Evolutionary conservation across 2,113 vertebrate genomes (phyloP).

Genomic region (Tychaedon coryphoeus): DNA sequence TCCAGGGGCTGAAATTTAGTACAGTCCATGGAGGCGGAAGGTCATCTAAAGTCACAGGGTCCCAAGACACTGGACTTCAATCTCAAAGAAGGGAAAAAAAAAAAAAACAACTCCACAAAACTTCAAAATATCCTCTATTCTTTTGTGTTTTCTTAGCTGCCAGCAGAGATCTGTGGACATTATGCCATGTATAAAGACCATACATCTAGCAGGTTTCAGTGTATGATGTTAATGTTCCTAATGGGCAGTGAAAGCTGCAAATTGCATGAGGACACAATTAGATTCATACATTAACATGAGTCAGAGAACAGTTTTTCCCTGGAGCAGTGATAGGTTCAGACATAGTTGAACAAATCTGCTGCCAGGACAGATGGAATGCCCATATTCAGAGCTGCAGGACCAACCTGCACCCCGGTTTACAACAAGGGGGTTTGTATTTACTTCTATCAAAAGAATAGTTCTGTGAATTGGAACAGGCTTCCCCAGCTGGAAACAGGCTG

Average conservation of each 20-base stretch:
- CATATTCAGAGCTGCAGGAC: conserved; percentile 15
- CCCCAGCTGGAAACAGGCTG: accelerated
- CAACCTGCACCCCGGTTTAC: neutral
- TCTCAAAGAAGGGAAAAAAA: conserved; percentile 63
- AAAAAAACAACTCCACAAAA: conserved; percentile 45
- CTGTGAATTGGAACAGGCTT: neutral
- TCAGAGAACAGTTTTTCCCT: conserved; percentile 54
- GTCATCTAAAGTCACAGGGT: conserved; percentile 81
- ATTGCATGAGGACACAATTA: conserved; percentile 36
- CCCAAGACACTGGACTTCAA: conserved; percentile 80
- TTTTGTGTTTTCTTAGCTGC: conserved; percentile 64
- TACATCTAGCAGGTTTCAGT: conserved; percentile 17
- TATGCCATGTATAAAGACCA: conserved; percentile 46
- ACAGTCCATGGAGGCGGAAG: conserved; percentile 75
- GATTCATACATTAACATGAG: conserved; percentile 69
- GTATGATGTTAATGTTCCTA: conserved; percentile 69
- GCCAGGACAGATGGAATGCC: conserved; percentile 49
- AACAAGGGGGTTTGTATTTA: neutral
- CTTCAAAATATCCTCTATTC: conserved; percentile 77
- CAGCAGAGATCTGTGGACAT: conserved; percentile 68
- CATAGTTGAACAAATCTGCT: conserved; percentile 56
- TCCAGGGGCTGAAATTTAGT: conserved; percentile 82
- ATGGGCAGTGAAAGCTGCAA: conserved; percentile 45
- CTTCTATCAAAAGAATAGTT: neutral
- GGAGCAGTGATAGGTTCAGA: conserved; percentile 50